Base-by-base conservation (phyloP, 2,797 vertebrate species). In the Alauda arvensis region DNA sequence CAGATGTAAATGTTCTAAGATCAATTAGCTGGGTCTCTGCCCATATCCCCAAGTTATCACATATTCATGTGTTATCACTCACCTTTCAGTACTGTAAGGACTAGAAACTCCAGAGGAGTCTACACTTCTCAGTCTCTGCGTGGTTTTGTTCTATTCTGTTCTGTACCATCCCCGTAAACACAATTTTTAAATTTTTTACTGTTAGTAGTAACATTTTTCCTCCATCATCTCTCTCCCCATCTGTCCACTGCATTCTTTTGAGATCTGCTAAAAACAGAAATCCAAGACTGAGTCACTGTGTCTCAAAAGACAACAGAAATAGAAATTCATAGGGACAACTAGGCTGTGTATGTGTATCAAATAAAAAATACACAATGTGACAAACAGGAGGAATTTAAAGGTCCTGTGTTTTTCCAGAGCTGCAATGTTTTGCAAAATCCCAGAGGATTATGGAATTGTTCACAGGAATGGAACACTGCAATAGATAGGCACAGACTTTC, bases 131-230 rank as follows among this genome's bases (percentile, higher is more conserved):
- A n/a, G 4, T 45, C 4, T 69, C 48, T 33, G 18, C 0, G 1
- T 40, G 18, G 14, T 18, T 61, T 89, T 55, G 17, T 46, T 77
- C 43, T 89, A 13, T 48, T 66, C 21, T 19, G 29, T 37, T 76
- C 39, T 65, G 28, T 40, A 63, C 14, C 37, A 52, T 43, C 79
- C 28, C 12, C 2, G 1, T 39, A 63, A 72, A 14, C 2, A 61
- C 11, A 53, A n/a, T 33, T 18, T 28, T 10, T 3, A 9, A 0
- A 0, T 19, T 19, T 74, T 71, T 82, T 53, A 14, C 4, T 61
- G 10, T 39, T 69, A 66, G 7, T 21, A 63, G 11, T 13, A 82
- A 33, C 29, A n/a, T 18, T 62, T 63, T 48, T 3, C 9, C 14
- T 4, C 25, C 13, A n/a, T 26, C 28, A 26, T 55, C 15, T 45